Percentiles rank a stretch among this genome's conserved stretches.
phyloP scores from a whole-genome alignment of 2,797 vertebrate genomes.

The Anableps anableps region DNA sequence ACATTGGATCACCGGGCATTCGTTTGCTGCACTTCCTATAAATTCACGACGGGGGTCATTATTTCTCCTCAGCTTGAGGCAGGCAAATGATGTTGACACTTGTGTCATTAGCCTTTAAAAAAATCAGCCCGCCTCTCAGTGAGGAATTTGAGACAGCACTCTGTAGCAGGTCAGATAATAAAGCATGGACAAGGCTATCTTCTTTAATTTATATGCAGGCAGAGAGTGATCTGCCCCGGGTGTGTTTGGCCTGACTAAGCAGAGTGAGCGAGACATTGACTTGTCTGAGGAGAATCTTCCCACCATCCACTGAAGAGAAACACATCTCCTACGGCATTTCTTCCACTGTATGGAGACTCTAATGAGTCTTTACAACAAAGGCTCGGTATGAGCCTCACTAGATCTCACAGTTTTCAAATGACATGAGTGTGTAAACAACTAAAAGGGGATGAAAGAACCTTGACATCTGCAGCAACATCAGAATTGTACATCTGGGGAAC shows the following conservation, averaged over 20 bases:
- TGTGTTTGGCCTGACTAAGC: slow-evolving; percentile 78
- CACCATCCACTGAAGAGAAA: slow-evolving; percentile 56
- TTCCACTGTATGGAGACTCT: slow-evolving; percentile 13
- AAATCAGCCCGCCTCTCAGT: slow-evolving; percentile 55
- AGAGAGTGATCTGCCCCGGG: slow-evolving; percentile 71
- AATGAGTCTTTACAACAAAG: slow-evolving; percentile 4
- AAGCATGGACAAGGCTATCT: slow-evolving; percentile 64
- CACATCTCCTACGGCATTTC: slow-evolving; percentile 24
- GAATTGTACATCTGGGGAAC: slow-evolving; percentile 34
- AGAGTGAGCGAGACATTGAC: slow-evolving; percentile 67
- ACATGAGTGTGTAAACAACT: slow-evolving; percentile 22
- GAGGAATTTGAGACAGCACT: slow-evolving; percentile 66
- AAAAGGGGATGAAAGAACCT: slow-evolving; percentile 18
- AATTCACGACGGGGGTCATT: slow-evolving; percentile 43
- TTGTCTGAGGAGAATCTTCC: slow-evolving; percentile 69
- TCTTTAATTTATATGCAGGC: slow-evolving; percentile 77
- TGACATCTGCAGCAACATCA: slow-evolving; percentile 24
- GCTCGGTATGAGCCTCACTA: slow-evolving; percentile 22
- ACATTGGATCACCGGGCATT: slow-evolving; percentile 56
- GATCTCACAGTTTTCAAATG: slow-evolving; percentile 11
- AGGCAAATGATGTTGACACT: slow-evolving; percentile 51
- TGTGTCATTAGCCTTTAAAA: slow-evolving; percentile 56
- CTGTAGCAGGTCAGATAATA: slow-evolving; percentile 58
- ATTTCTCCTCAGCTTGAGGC: slow-evolving; percentile 48
- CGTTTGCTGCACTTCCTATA: slow-evolving; percentile 38